Base-by-base conservation (phyloP, 2,888 invertebrate species). In the Tenthredo notha region DNA sequence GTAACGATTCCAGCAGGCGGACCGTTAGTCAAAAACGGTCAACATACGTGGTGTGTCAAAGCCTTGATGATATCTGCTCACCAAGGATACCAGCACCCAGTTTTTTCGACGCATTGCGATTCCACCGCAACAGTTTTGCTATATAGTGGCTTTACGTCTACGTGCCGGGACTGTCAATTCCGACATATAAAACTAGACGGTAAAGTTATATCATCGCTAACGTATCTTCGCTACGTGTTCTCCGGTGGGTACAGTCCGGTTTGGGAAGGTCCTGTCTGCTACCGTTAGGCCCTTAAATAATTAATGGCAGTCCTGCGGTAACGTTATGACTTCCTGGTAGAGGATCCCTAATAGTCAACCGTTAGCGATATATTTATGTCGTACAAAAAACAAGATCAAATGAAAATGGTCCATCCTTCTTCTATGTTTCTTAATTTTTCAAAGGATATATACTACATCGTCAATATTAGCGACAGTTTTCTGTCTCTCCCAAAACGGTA, bases 131-230 rank as follows among this genome's bases (percentile, higher is more conserved):
- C 43, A 50, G 21, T 67, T 65, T 67, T 43, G 37, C 83, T n/a
- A 25, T 47, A 47, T 83, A 37, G 58, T 33, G 61, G 80, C 29
- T 83, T 83, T 80, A 61, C 80, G 58, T 40, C 90, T 93, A 93
- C 93, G 93, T 93, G 93, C 90, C 87, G 80, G 87, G 93, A 91
- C 90, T 93, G 91, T 92, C 93, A 93, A 93, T 91, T 92, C 92
- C 92, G 92, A 91, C 91, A 91, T 90, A 92, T 93, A 93, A 93
- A 93, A 93, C 92, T 93, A 90, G 89, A 88, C 87, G 88, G 87
- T 90, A 92, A 92, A 90, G 92, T 91, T 90, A 91, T 90, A 88
- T 90, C 88, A 90, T 87, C 88, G 90, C 89, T 92, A 93, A 93
- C 91, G 92, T 93, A 93, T 93, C 92, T 91, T 89, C 88, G 87